phyloP scores from a whole-genome alignment of 2,797 vertebrate genomes.

The Lerista edwardsae region DNA sequence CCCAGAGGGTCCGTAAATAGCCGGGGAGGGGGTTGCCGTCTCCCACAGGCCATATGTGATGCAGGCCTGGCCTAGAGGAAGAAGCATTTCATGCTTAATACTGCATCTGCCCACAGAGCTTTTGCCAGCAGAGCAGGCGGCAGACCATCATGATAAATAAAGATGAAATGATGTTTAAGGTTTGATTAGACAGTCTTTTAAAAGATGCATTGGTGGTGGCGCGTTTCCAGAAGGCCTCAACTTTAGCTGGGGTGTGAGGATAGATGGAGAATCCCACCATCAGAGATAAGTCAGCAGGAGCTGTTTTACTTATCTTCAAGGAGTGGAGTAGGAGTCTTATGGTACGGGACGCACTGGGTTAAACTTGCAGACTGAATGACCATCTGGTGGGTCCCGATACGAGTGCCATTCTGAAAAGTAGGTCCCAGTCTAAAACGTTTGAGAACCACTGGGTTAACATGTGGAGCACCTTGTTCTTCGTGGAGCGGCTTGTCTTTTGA shows the following conservation, averaged over 20 bases:
- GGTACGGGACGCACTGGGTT: background rate
- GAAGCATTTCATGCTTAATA: background rate
- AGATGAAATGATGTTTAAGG: background rate
- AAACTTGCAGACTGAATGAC: background rate
- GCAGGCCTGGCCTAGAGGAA: background rate
- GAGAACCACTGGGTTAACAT: too few relatives aligned
- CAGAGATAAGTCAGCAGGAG: background rate
- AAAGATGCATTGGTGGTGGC: background rate
- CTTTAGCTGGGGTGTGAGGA: conserved; percentile 13
- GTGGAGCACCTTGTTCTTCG: background rate
- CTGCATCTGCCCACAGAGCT: background rate
- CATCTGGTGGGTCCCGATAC: too few relatives aligned
- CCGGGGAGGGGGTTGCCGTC: background rate
- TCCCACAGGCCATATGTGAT: background rate
- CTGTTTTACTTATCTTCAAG: conserved; percentile 10
- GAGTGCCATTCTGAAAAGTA: too few relatives aligned
- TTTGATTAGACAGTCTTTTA: conserved; percentile 10
- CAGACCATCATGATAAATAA: background rate
- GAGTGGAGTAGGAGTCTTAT: background rate
- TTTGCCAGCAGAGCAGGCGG: background rate
- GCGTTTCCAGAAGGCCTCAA: conserved; percentile 11
- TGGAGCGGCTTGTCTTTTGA: background rate
- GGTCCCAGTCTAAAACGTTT: too few relatives aligned
- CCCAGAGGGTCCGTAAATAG: background rate
- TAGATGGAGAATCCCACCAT: background rate